phyloP scores from a whole-genome alignment of 2,888 invertebrate genomes.

The Escarpia spicata region DNA sequence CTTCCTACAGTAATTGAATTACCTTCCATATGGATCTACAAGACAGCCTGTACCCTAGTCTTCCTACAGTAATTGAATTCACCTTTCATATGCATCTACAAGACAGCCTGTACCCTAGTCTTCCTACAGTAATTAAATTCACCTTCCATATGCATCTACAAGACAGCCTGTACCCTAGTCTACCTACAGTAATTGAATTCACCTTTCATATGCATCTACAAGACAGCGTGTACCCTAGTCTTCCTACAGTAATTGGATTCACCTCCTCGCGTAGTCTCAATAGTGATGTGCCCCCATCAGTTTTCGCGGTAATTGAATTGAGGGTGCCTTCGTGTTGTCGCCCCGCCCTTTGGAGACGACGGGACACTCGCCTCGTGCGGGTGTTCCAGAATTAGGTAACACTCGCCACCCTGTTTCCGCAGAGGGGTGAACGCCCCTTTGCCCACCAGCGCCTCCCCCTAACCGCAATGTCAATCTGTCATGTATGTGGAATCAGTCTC shows the following conservation, averaged over 20 bases:
- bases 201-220: too few relatives aligned
- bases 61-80: too few relatives aligned
- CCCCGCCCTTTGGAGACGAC: neutral
- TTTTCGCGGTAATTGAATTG: neutral
- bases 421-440: neutral
- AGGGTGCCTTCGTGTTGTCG: neutral
- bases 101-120: too few relatives aligned
- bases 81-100: too few relatives aligned
- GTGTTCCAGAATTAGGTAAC: neutral
- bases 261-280: neutral
- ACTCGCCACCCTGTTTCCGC: neutral
- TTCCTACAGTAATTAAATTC: too few relatives aligned
- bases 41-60: too few relatives aligned
- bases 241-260: neutral
- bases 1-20: too few relatives aligned
- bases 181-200: too few relatives aligned
- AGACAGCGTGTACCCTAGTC: neutral
- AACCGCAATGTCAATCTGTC: neutral
- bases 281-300: neutral
- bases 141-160: too few relatives aligned
- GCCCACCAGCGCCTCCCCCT: neutral
- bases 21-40: too few relatives aligned
- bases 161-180: too few relatives aligned
- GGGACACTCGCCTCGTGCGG: neutral
- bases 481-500: neutral